Conservation (phyloP, 2,888 invertebrate species). For the Sphecodes monilicornis region DNA sequence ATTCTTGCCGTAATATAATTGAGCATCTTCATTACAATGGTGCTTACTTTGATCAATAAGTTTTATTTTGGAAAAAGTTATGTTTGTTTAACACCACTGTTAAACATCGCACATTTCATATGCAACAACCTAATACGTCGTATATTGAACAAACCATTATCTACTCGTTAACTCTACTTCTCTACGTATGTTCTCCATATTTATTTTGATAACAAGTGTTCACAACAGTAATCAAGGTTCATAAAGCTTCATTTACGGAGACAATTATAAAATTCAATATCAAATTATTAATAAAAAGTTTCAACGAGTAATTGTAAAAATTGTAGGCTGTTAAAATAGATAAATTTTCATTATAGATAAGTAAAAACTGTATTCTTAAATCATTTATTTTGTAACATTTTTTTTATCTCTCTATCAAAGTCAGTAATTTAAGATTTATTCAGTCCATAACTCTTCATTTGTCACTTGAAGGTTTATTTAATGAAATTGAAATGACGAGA, state of each 20-base stretch:
- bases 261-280: neutral
- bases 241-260: neutral
- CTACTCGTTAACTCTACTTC: too few relatives aligned
- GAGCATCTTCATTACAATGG: too few relatives aligned
- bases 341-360: neutral
- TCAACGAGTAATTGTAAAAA: neutral
- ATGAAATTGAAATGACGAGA: neutral
- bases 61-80: too few relatives aligned
- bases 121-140: too few relatives aligned
- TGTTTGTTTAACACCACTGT: too few relatives aligned
- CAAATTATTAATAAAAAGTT: neutral
- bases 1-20: too few relatives aligned
- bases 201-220: too few relatives aligned
- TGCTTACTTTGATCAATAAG: too few relatives aligned
- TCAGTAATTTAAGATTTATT: neutral
- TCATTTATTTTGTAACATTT: neutral
- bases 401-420: neutral
- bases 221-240: too few relatives aligned
- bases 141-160: too few relatives aligned
- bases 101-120: too few relatives aligned
- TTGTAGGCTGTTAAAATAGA: neutral
- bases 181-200: too few relatives aligned
- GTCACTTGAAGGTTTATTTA: conserved; percentile 1
- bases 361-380: neutral
- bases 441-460: neutral